These are phyloP conservation scores for Lepidurus couesii DNA, from an alignment of 1,140 invertebrate genomes.

Conservation along the genomic window DNA sequence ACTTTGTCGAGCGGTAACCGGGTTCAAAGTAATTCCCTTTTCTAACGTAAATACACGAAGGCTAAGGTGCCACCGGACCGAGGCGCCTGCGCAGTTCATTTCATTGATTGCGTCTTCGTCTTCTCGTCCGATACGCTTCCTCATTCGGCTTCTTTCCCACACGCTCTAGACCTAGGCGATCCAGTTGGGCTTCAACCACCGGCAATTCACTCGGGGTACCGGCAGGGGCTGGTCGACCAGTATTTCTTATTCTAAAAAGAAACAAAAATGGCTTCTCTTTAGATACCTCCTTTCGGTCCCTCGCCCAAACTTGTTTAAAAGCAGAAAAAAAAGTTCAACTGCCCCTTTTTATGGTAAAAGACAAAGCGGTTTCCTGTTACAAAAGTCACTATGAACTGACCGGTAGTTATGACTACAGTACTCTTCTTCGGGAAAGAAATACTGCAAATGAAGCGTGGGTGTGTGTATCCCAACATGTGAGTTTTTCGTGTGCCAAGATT, in stretches of 20 bases:
- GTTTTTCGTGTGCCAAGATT: no score
- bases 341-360: not conserved
- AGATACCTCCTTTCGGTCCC: not conserved
- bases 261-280: not conserved
- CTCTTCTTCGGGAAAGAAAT: no score
- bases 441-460: no score
- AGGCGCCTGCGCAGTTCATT: not conserved
- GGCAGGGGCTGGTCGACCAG: not conserved
- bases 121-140: not conserved
- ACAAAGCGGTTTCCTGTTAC: not conserved
- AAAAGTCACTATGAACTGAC: not conserved
- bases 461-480: no score
- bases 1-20: constrained; percentile 12
- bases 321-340: not conserved
- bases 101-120: constrained; percentile 12
- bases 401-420: not conserved
- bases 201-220: not conserved
- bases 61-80: not conserved
- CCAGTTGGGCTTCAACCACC: not conserved
- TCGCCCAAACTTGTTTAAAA: not conserved
- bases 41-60: not conserved
- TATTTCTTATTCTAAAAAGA: not conserved
- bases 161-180: not conserved
- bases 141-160: not conserved
- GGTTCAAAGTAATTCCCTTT: constrained; percentile 11